phyloP scores from a whole-genome alignment of 2,888 invertebrate genomes.

The Apodemia zela region DNA sequence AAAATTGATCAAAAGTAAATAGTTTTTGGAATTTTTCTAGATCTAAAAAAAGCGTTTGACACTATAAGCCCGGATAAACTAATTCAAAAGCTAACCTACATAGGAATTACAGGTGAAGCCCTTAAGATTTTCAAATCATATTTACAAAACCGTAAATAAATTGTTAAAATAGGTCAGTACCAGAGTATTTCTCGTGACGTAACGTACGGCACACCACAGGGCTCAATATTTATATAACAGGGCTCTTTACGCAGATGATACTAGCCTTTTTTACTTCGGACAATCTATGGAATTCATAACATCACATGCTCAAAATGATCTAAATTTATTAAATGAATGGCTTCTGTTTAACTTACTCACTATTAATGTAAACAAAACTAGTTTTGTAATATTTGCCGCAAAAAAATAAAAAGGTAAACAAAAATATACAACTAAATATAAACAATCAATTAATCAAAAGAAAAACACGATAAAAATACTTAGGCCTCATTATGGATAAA shows the following conservation, averaged over 20 bases:
- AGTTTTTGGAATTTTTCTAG: slow-evolving; percentile 14
- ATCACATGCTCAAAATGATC: slow-evolving; percentile 6
- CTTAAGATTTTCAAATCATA: too few species aligned
- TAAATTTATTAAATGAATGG: slow-evolving; percentile 13
- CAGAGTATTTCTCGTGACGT: too few species aligned
- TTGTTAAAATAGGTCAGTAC: too few species aligned
- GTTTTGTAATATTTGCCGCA: neutral
- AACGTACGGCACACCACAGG: too few species aligned
- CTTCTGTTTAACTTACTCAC: slow-evolving; percentile 7
- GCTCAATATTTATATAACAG: neutral
- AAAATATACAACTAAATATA: too few species aligned
- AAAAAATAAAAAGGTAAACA: too few species aligned
- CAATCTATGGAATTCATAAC: neutral
- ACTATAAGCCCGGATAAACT: slow-evolving; percentile 2
- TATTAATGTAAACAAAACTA: slow-evolving; percentile 5
- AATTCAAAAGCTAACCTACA: slow-evolving; percentile 7
- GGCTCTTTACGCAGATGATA: slow-evolving; percentile 20
- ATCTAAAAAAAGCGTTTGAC: slow-evolving; percentile 17
- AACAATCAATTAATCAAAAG: too few species aligned
- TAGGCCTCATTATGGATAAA: too few species aligned
- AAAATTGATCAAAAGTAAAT: slow-evolving; percentile 17
- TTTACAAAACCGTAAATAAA: too few species aligned
- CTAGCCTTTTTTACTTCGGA: slow-evolving; percentile 18
- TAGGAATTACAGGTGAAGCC: neutral
- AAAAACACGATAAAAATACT: too few species aligned